Base-by-base conservation (phyloP, 2,888 invertebrate genomes). In the Megaustenia siamemsis region DNA sequence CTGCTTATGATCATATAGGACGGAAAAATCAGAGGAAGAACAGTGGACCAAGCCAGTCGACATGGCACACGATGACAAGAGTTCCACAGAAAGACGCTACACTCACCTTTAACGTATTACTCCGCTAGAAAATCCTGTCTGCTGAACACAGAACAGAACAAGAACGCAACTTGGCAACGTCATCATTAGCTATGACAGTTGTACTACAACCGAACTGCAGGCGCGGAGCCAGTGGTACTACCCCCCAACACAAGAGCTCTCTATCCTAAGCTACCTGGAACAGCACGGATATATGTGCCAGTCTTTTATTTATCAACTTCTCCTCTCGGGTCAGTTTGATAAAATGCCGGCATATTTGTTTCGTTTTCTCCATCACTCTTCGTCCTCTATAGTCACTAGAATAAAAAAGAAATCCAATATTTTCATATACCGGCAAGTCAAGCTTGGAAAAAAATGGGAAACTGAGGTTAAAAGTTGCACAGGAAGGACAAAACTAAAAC, bases 401-500 rank as follows among this genome's bases (percentile, higher is more conserved):
- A 60, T 60, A 28, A n/a, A n/a, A n/a, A 60, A 4, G 24, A 60
- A 60, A 28, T 60, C 21, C 28, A 60, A n/a, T 60, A 28, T 60
- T 60, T 60, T 8, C 10, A 60, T n/a, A 60, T 8, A 56, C 60
- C 60, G 28, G 60, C 8, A 49, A 49, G 49, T 49, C 6, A 49
- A 49, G 15, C 49, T 49, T 49, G 6, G 6, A 28, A n/a, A n/a
- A 60, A 38, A 10, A 35, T 1, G n/a, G 38, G 6, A 24, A 69
- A n/a, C 5, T 69, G 21, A 6, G 40, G 21, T 4, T 6, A 35
- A 21, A 43, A 38, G 24, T 21, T 43, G n/a, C 38, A 40, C 38
- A 12, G 69, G 69, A 69, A 40, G 69, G 69, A 38, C 69, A 69
- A 69, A 60, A 21, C 8, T n/a, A 60, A 60, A 60, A 60, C 60